Conservation (phyloP, 2,797 vertebrate species). For the Poecilia velifera region DNA sequence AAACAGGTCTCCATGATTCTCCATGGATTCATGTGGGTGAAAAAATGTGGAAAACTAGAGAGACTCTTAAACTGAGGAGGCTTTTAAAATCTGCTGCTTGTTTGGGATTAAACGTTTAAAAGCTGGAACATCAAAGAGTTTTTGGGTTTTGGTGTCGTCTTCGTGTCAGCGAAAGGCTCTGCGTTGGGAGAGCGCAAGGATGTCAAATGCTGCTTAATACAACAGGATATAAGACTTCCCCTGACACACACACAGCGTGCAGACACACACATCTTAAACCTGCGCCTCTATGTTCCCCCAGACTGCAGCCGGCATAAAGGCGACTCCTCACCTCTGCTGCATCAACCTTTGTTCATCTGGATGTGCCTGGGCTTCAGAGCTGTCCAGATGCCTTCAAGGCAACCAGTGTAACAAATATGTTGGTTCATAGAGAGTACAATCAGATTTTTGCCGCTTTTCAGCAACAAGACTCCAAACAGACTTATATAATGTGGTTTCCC, state of each 20-base stretch:
- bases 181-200: constrained; percentile 59
- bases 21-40: not conserved
- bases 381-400: constrained; percentile 51
- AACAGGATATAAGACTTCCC: constrained; percentile 57
- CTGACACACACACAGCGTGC: constrained; percentile 33
- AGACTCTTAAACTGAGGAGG: constrained; percentile 61
- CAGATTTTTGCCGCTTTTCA: constrained; percentile 41
- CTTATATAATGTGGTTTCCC: not conserved
- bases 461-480: constrained; percentile 6
- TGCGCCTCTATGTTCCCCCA: not conserved
- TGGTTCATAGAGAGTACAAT: constrained; percentile 49
- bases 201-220: constrained; percentile 67
- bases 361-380: constrained; percentile 29
- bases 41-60: constrained; percentile 11
- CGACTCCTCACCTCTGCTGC: constrained; percentile 47
- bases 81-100: constrained; percentile 60
- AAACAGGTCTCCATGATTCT: not conserved
- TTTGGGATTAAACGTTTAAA: constrained; percentile 80
- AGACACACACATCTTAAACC: not conserved
- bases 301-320: constrained; percentile 9
- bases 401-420: constrained; percentile 57
- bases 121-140: constrained; percentile 77
- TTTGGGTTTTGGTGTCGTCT: constrained; percentile 52
- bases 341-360: constrained; percentile 34
- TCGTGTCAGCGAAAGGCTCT: constrained; percentile 58